A percentile compares a stretch with the other conserved stretches of the same genome.
These are phyloP conservation scores for Conchocele bisecta DNA, from an alignment of 2,888 invertebrate genomes.

Conservation along the genomic window DNA sequence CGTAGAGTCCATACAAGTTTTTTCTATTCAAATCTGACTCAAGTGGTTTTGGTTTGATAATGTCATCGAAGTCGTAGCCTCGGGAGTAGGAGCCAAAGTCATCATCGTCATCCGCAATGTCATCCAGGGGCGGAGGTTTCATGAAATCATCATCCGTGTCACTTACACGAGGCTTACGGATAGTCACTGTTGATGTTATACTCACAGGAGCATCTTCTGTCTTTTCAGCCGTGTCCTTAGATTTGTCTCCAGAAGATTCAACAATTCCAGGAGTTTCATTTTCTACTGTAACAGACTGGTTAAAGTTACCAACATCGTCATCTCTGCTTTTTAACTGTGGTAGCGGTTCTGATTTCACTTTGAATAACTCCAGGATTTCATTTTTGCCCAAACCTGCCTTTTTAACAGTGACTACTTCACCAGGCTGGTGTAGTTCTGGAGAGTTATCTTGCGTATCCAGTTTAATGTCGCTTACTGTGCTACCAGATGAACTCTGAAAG, in stretches of 20 bases:
- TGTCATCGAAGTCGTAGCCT: constrained; percentile 73
- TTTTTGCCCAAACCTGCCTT: constrained; percentile 65
- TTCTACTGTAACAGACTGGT: not conserved
- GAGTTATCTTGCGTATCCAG: not conserved
- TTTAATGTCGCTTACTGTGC: no score
- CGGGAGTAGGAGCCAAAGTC: constrained; percentile 69
- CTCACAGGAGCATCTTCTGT: not conserved
- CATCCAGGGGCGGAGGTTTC: constrained; percentile 73
- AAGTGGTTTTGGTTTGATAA: constrained; percentile 51
- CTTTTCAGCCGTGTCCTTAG: not conserved
- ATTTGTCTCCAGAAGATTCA: no score
- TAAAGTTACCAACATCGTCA: constrained; percentile 28
- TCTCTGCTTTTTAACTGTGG: constrained; percentile 34
- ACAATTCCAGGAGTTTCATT: constrained; percentile 14
- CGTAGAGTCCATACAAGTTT: constrained; percentile 56
- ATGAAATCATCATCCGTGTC: constrained; percentile 61
- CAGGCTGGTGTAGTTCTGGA: constrained; percentile 1
- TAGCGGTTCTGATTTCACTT: constrained; percentile 64
- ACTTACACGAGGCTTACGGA: constrained; percentile 34
- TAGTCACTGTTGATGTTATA: constrained; percentile 10
- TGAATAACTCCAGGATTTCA: constrained; percentile 73
- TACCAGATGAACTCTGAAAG: constrained; percentile 19
- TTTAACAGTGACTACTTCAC: constrained; percentile 58
- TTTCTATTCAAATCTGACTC: constrained; percentile 39
- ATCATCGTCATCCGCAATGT: constrained; percentile 61